Base-by-base conservation (phyloP, 2,888 invertebrate genomes). In the Orthosia incerta region DNA sequence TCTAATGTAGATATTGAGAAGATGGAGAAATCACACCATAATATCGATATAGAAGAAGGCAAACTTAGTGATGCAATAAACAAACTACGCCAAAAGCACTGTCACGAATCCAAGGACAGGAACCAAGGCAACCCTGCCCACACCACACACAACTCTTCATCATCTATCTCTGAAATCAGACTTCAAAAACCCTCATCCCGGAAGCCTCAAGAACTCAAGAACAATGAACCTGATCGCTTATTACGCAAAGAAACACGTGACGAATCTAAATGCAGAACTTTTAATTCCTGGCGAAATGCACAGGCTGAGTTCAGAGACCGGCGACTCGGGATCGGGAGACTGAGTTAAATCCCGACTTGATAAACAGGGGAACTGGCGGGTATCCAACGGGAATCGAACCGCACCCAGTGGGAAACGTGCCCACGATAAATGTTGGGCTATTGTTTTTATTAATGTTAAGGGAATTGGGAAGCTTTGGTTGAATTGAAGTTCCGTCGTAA, bases 251-350 rank as follows among this genome's bases (percentile, higher is more conserved):
- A 50, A 64, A 66, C 83, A 87, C 85, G 82, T 82, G 86, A 84
- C 71, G 79, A 69, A 76, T 86, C 85, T 88, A 87, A 87, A 87
- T 88, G 86, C 82, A 86, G 83, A 85, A 78, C 82, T 86, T 86
- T 87, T 89, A 82, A 85, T 86, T 87, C 82, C 84, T 88, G 89
- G 88, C 88, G 87, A 89, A 46, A 74, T 78, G 83, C 85, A 88
- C 86, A 77, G 80, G 78, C 79, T 64, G 87, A 65, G 90, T 90
- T 91, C 91, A 91, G 79, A 90, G 91, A 91, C 91, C 91, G 88
- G 67, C 83, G 82, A 85, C 71, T 76, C 69, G 80, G 60, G 55
- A 86, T 79, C 70, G 67, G 67, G 80, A 84, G 71, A 82, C 64
- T 51, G 82, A 82, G 79, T 84, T 87, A 83, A 87, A 86, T 88